A percentile compares a stretch with the other conserved stretches of the same genome.
Conservation (phyloP, 2,113 vertebrate species). For the Stegastes partitus region DNA sequence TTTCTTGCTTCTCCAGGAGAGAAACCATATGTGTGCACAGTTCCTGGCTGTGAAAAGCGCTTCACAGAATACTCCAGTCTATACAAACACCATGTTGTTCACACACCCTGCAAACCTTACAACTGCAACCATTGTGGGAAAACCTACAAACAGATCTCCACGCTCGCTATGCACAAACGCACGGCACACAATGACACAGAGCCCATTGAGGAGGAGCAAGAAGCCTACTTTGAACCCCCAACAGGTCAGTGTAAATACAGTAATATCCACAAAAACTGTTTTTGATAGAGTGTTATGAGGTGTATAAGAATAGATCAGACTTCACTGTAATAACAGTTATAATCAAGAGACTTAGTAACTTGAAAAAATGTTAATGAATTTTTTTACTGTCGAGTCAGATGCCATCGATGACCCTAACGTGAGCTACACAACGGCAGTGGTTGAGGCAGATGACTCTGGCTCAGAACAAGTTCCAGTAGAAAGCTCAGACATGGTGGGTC, state of each 20-base stretch:
- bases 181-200: constrained; percentile 98
- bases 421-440: constrained; percentile 90
- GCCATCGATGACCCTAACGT: constrained; percentile 92
- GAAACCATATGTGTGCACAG: constrained; percentile 99
- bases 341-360: no score
- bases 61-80: constrained; percentile 99
- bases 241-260: constrained; percentile 84
- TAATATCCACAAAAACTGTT: background rate
- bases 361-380: background rate
- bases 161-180: constrained; percentile 98
- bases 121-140: constrained; percentile 99
- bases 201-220: constrained; percentile 97
- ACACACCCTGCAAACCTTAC: constrained; percentile 98
- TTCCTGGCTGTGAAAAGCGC: constrained; percentile 98
- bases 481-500: constrained; percentile 85
- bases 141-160: constrained; percentile 99
- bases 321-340: no score
- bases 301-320: no score
- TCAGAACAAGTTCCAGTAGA: constrained; percentile 91
- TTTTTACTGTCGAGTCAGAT: constrained; percentile 76
- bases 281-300: background rate
- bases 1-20: constrained; percentile 86
- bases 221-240: constrained; percentile 96
- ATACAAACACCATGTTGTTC: constrained; percentile 99
- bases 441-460: constrained; percentile 90